Percentiles rank a stretch among this genome's conserved stretches.
phyloP scores from a whole-genome alignment of 64 coral and sea anemone species.

The Actinia equina region DNA sequence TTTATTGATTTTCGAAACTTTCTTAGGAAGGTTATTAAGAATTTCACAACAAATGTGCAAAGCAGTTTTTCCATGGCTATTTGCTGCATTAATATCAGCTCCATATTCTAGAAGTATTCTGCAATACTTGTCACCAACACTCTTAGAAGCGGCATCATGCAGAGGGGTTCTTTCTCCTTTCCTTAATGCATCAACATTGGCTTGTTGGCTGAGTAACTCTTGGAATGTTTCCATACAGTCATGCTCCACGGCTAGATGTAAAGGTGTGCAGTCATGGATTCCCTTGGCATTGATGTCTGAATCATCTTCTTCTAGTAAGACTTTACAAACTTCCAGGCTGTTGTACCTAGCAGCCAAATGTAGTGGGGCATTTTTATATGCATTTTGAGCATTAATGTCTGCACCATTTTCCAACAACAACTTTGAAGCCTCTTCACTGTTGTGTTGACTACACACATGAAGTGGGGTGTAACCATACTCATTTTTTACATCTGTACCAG shows the following conservation, averaged over 20 bases:
- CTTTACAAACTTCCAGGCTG: background rate
- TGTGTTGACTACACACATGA: background rate
- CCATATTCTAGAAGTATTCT: background rate
- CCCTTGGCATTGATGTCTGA: constrained; percentile 33
- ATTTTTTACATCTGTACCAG: constrained; percentile 4
- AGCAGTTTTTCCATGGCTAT: background rate
- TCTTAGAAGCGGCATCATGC: background rate
- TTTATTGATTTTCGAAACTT: background rate
- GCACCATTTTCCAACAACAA: background rate
- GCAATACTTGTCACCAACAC: background rate
- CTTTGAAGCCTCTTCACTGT: background rate
- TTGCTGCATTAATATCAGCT: background rate
- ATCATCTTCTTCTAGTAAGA: constrained; percentile 27
- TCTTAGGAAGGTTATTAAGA: background rate
- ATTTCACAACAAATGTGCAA: constrained; percentile 8
- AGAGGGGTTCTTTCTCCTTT: background rate
- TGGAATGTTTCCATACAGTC: background rate
- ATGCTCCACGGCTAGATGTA: constrained; percentile 22
- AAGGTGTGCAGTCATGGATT: constrained; percentile 7
- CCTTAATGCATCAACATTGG: background rate
- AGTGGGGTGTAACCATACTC: constrained; percentile 22
- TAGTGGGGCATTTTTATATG: constrained; percentile 2
- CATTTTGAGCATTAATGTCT: background rate
- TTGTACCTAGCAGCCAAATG: constrained; percentile 38
- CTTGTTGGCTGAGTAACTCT: background rate